These are phyloP conservation scores for Siniperca undulata DNA, from an alignment of 2,797 vertebrate species.

Conservation along the genomic window DNA sequence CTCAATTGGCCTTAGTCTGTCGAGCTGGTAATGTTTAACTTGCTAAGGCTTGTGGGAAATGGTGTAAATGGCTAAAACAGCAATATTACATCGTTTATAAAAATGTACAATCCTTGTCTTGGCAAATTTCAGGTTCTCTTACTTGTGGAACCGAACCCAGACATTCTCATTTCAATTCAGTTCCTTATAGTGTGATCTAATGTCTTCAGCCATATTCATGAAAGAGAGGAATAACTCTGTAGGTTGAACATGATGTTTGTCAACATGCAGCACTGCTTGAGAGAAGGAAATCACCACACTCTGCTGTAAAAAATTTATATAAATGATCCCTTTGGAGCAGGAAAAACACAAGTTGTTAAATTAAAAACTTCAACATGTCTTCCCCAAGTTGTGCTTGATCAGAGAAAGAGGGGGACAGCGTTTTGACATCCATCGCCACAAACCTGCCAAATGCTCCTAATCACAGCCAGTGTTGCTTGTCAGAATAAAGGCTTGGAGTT, in stretches of 20 bases:
- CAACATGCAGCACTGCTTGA: slow-evolving; percentile 22
- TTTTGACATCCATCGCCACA: slow-evolving; percentile 51
- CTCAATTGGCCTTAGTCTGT: neutral
- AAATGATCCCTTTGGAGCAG: slow-evolving; percentile 44
- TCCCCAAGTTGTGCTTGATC: slow-evolving; percentile 43
- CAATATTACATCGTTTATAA: neutral
- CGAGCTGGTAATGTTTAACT: neutral
- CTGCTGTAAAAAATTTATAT: slow-evolving; percentile 27
- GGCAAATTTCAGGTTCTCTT: neutral
- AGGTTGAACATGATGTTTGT: slow-evolving; percentile 19
- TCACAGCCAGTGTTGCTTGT: slow-evolving; percentile 42
- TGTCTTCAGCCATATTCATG: slow-evolving; percentile 7
- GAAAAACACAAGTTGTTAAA: slow-evolving; percentile 60
- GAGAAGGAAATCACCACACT: slow-evolving; percentile 13
- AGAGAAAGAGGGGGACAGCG: slow-evolving; percentile 29
- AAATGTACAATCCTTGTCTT: neutral
- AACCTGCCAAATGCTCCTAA: slow-evolving; percentile 49
- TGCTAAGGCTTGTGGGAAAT: neutral
- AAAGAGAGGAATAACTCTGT: neutral
- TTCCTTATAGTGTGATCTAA: slow-evolving; percentile 18
- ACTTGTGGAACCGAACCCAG: neutral
- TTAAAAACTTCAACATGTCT: slow-evolving; percentile 43
- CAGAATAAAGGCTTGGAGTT: slow-evolving; percentile 34
- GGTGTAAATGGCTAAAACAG: neutral
- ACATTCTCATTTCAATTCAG: neutral